Percentiles rank a stretch among this genome's conserved stretches.
Evolutionary conservation across 2,888 invertebrate species (phyloP).

Genomic region (Linnaemya tessellans): DNA sequence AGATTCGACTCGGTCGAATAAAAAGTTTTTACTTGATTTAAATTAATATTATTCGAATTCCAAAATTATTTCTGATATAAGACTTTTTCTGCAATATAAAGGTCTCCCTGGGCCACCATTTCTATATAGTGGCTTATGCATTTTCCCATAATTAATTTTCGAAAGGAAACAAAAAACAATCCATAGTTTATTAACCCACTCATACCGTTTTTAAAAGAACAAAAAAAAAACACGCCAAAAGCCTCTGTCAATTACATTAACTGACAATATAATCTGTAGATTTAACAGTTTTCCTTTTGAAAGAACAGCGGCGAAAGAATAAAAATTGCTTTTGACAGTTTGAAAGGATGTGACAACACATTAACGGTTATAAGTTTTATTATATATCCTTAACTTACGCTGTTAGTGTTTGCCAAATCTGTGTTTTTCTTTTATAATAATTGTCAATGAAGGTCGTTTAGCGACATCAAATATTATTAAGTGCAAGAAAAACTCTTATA

Average conservation of each 20-base stretch:
- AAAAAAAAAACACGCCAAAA: background rate
- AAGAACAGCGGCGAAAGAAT: background rate
- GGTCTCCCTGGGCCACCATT: too few species aligned
- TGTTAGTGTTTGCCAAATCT: background rate
- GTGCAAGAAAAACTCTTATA: background rate
- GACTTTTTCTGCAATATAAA: too few species aligned
- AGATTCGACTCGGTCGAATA: too few species aligned
- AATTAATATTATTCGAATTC: too few species aligned
- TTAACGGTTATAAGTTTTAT: slow-evolving; percentile 14
- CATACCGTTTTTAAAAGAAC: background rate
- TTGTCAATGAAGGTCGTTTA: background rate
- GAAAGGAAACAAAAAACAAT: too few species aligned
- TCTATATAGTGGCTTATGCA: too few species aligned
- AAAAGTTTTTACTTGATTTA: too few species aligned
- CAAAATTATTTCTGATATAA: too few species aligned
- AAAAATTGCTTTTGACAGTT: slow-evolving; percentile 11
- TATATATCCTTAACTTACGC: background rate
- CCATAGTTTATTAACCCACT: background rate
- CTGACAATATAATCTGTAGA: background rate
- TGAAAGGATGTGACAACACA: slow-evolving; percentile 24
- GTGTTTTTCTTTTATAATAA: background rate
- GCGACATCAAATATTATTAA: background rate
- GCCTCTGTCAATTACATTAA: background rate
- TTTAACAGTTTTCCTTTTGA: background rate
- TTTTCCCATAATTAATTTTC: too few species aligned